phyloP scores from a whole-genome alignment of 2,113 vertebrate species.

The Eulemur macaco region DNA sequence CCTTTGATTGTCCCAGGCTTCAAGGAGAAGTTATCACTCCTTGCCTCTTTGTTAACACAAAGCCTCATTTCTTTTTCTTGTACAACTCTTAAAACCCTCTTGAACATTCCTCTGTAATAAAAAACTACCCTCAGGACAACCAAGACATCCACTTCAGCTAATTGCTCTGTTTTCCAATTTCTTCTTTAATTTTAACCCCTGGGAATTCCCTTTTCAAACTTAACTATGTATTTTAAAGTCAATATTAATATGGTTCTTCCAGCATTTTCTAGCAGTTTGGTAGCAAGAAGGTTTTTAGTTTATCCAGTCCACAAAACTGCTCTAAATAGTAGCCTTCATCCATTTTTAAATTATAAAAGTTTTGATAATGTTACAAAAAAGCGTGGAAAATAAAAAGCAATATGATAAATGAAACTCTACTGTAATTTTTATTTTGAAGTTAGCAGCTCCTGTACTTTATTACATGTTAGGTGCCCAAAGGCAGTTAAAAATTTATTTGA shows the following conservation, averaged over 20 bases:
- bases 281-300: background rate
- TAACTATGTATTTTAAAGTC: background rate
- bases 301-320: background rate
- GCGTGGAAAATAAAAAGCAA: background rate
- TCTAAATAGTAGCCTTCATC: background rate
- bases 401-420: background rate
- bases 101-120: background rate
- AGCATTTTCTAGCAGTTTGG: background rate
- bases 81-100: background rate
- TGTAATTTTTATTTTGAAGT: background rate
- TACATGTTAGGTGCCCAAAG: background rate
- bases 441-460: background rate
- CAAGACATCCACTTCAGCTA: background rate
- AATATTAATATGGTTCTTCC: background rate
- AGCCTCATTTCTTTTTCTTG: background rate
- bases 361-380: background rate
- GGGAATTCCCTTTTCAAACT: background rate
- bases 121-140: background rate
- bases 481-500: background rate
- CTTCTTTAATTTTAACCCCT: background rate
- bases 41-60: background rate
- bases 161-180: background rate
- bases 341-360: background rate
- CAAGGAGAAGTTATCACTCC: background rate
- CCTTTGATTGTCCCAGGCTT: background rate